Conservation (phyloP, 2,888 invertebrate species). For the Chydorus sphaericus region DNA sequence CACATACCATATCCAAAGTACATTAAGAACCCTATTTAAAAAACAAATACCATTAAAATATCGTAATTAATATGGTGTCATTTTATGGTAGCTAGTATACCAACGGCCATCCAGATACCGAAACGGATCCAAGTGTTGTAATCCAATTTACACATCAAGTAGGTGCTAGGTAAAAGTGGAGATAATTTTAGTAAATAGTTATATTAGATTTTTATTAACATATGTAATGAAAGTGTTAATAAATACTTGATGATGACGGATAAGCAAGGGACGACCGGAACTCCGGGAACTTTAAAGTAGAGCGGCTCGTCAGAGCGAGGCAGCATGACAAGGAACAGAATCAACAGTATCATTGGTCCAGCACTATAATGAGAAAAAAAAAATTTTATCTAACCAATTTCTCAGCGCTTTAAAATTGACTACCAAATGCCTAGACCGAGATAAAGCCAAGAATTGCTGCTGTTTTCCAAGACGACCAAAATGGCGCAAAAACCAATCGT, state of each 20-base stretch:
- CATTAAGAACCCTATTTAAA: conserved; percentile 25
- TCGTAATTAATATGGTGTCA: not conserved
- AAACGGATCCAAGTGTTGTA: conserved; percentile 69
- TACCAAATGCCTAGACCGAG: conserved; percentile 1
- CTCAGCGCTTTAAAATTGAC: not conserved
- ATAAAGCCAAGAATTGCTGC: not conserved
- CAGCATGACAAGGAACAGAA: conserved; percentile 50
- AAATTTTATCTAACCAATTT: conserved; percentile 12
- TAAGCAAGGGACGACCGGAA: conserved; percentile 63
- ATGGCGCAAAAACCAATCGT: not conserved
- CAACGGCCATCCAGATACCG: conserved; percentile 60
- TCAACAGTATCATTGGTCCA: conserved; percentile 36
- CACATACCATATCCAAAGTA: conserved; percentile 29
- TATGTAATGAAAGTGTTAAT: not conserved
- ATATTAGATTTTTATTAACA: not conserved
- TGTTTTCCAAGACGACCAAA: not conserved
- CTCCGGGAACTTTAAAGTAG: conserved; percentile 64
- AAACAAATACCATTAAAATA: not conserved
- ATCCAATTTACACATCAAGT: conserved; percentile 68
- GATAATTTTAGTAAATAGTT: too few species aligned
- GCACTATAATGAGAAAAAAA: conserved; percentile 29
- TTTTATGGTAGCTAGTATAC: conserved; percentile 37
- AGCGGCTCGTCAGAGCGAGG: conserved; percentile 45
- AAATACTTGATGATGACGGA: conserved; percentile 56
- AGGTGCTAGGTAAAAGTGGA: conserved; percentile 32